Conservation (phyloP, 2,113 vertebrate species). For the Pseudonaja textilis region DNA sequence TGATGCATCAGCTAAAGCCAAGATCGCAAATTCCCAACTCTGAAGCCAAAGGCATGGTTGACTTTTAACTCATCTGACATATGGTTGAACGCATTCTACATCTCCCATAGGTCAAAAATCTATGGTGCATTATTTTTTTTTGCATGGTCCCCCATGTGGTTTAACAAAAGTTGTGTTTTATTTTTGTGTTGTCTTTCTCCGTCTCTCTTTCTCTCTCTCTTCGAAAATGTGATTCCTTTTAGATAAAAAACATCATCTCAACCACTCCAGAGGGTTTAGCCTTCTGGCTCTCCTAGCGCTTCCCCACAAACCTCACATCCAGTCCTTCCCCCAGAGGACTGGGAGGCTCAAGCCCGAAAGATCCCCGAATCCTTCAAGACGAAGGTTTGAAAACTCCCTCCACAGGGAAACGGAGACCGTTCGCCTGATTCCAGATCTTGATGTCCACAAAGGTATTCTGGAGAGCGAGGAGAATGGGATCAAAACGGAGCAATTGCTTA, state of each 20-base stretch:
- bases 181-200: conserved; percentile 54
- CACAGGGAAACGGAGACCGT: conserved; percentile 61
- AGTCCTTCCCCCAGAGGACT: conserved; percentile 63
- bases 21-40: too few relatives aligned
- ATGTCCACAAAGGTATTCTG: conserved; percentile 84
- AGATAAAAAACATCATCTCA: conserved; percentile 74
- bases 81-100: not conserved
- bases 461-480: conserved; percentile 28
- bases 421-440: conserved; percentile 71
- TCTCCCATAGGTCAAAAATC: conserved; percentile 3
- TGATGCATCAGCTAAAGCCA: not conserved
- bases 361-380: conserved; percentile 57
- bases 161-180: conserved; percentile 41
- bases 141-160: not conserved
- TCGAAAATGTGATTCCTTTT: conserved; percentile 72
- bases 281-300: conserved; percentile 84
- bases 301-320: conserved; percentile 73
- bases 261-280: conserved; percentile 76
- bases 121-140: not conserved
- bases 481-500: not conserved
- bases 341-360: conserved; percentile 60
- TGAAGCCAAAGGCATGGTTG: not conserved
- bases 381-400: conserved; percentile 59
- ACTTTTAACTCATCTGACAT: not conserved
- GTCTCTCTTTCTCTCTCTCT: conserved; percentile 55